A percentile compares a stretch with the other conserved stretches of the same genome.
Evolutionary conservation across 2,797 vertebrate species (phyloP).

Genomic region (Percopsis omiscomaycus): DNA sequence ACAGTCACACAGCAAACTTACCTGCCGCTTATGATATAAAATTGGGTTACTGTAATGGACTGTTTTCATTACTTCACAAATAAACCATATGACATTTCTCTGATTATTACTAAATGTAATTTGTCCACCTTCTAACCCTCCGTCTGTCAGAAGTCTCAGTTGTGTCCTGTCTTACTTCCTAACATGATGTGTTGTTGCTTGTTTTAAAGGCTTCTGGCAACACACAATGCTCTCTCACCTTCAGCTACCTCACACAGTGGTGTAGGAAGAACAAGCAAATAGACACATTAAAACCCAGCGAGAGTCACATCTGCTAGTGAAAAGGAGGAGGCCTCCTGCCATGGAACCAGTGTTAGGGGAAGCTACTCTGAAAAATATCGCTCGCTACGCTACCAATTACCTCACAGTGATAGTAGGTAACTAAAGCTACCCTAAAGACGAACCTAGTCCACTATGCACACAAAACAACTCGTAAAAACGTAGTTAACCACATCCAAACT

Average conservation of each 20-base stretch:
- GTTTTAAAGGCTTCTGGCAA: slow-evolving; percentile 38
- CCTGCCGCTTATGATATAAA: slow-evolving; percentile 36
- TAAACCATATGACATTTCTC: slow-evolving; percentile 15
- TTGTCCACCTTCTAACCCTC: slow-evolving; percentile 40
- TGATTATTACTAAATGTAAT: background rate
- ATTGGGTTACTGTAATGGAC: too few relatives aligned
- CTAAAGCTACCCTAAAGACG: too few relatives aligned
- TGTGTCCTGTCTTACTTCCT: slow-evolving; percentile 51
- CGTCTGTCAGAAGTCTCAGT: slow-evolving; percentile 15
- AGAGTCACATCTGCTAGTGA: slow-evolving; percentile 70
- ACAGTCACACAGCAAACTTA: slow-evolving; percentile 33
- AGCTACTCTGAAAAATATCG: too few relatives aligned
- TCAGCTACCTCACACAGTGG: slow-evolving; percentile 52
- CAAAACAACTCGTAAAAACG: too few relatives aligned
- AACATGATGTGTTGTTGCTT: slow-evolving; percentile 49
- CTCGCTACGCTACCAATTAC: too few relatives aligned
- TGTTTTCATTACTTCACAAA: slow-evolving; percentile 8
- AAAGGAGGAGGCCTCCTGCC: slow-evolving; percentile 59
- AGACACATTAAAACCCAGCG: slow-evolving; percentile 69
- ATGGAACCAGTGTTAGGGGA: too few relatives aligned
- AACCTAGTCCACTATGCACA: too few relatives aligned
- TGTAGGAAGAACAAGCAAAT: slow-evolving; percentile 67
- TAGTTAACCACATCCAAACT: too few relatives aligned
- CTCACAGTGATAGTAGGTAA: too few relatives aligned
- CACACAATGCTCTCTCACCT: slow-evolving; percentile 53